Base-by-base conservation (phyloP, 92 coral and sea anemone species). In the Actinostola sp. region DNA sequence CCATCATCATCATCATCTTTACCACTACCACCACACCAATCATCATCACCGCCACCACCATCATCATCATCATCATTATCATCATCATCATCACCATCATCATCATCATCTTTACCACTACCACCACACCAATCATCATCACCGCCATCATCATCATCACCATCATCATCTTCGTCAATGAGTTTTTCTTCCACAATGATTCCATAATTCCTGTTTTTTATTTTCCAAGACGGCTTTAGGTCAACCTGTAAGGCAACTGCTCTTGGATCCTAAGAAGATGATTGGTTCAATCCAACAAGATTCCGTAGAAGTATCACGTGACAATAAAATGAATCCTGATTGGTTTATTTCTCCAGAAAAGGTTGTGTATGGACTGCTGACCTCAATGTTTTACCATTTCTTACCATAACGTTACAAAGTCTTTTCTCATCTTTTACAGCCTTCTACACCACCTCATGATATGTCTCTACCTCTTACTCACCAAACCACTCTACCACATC, bases 171-270 rank as follows among this genome's bases (percentile, higher is more conserved):
- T 46, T 16, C 15, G 2, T 46, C 2, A 46, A 7, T 13, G 53
- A 46, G 15, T 2, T 13, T 13, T 46, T 46, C 53, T 46, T 13
- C 23, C 23, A 13, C 15, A 4, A 2, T 17, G 23, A 4, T 46
- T 46, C 14, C 14, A 7, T 39, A 39, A 39, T 39, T 7, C 14
- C 8, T 39, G 2, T 10, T 53, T 34, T 2, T 53, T 36, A 20
- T 1, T n/a, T 54, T 8, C 11, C 31, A 27, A 84, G 89, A 67
- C 35, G 66, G 79, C 80, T 11, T 64, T 84, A 8, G 56, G 55
- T 29, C 80, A 90, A 49, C 89, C 96, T 28, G 89, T 90, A n/a
- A 57, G 61, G 7, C 85, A 72, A 44, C 73, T 82, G 66, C 51
- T 90, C 76, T 75, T 71, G 69, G 87, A 90, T 61, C 61, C 74